Conservation (phyloP, 1,140 invertebrate species). For the Aphis craccivora region DNA sequence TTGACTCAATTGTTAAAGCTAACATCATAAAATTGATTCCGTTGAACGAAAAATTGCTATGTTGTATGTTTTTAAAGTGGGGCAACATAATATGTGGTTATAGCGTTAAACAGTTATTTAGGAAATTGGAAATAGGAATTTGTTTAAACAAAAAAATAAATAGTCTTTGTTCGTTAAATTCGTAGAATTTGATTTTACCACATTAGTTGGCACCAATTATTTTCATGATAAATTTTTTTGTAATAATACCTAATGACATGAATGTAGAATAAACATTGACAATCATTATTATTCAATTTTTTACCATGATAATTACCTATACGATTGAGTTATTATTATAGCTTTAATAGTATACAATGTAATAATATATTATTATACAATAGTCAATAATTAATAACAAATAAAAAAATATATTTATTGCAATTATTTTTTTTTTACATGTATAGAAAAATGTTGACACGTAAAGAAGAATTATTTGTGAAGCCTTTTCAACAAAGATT, state of each 20-base stretch:
- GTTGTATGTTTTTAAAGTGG: too few species aligned
- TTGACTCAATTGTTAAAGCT: too few species aligned
- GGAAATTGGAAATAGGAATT: not conserved
- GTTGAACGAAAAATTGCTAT: too few species aligned
- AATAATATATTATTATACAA: too few species aligned
- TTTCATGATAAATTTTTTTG: too few species aligned
- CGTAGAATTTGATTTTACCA: not conserved
- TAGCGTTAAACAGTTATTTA: not conserved
- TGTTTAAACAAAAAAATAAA: too few species aligned
- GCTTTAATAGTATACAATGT: not conserved
- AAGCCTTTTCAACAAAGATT: conserved; percentile 63
- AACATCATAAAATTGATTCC: too few species aligned
- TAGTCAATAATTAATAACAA: not conserved
- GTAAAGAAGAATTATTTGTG: conserved; percentile 63
- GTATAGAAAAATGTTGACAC: conserved; percentile 61
- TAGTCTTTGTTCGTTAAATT: not conserved
- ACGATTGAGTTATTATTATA: not conserved
- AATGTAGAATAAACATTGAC: not conserved
- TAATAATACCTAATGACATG: not conserved
- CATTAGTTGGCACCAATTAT: not conserved
- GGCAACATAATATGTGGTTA: too few species aligned
- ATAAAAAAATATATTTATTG: not conserved
- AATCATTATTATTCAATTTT: too few species aligned
- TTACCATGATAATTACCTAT: not conserved
- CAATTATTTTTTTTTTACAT: not conserved